phyloP scores from a whole-genome alignment of 2,888 invertebrate species.

The Molorchus minor region DNA sequence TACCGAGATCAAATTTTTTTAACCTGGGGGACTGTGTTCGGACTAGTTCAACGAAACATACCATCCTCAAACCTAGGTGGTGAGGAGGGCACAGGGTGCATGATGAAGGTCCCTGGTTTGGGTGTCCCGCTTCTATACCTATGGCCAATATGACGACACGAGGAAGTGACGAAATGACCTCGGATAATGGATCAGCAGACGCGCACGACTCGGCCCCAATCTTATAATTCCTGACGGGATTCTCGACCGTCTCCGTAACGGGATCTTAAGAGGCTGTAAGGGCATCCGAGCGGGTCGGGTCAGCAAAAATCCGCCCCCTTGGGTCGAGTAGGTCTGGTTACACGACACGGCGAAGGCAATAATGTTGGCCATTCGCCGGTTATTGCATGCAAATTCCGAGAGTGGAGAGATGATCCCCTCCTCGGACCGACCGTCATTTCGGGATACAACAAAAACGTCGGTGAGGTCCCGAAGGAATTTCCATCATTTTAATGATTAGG shows the following conservation, averaged over 20 bases:
- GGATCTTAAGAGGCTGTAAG: slow-evolving; percentile 27
- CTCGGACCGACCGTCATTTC: slow-evolving; percentile 15
- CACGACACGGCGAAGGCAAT: slow-evolving; percentile 52
- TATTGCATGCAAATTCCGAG: slow-evolving; percentile 60
- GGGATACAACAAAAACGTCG: slow-evolving; percentile 13
- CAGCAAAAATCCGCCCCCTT: slow-evolving; percentile 36
- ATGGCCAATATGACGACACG: no score
- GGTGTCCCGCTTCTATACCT: no score
- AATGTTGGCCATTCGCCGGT: slow-evolving; percentile 52
- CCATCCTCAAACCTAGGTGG: no score
- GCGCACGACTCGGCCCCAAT: slow-evolving; percentile 10
- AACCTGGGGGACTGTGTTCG: no score
- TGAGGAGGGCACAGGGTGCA: no score
- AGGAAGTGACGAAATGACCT: no score
- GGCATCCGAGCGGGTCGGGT: slow-evolving; percentile 36
- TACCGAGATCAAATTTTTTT: no score
- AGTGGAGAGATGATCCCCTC: slow-evolving; percentile 40
- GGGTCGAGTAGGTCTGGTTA: slow-evolving; percentile 51
- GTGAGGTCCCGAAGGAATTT: slow-evolving; percentile 20
- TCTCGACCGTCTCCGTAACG: slow-evolving; percentile 31
- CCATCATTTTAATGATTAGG: slow-evolving; percentile 12
- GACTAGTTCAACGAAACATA: no score
- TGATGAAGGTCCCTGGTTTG: no score
- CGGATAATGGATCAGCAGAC: no score
- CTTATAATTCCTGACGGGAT: slow-evolving; percentile 32